Conservation (phyloP, 2,113 vertebrate genomes). For the Theropithecus gelada region DNA sequence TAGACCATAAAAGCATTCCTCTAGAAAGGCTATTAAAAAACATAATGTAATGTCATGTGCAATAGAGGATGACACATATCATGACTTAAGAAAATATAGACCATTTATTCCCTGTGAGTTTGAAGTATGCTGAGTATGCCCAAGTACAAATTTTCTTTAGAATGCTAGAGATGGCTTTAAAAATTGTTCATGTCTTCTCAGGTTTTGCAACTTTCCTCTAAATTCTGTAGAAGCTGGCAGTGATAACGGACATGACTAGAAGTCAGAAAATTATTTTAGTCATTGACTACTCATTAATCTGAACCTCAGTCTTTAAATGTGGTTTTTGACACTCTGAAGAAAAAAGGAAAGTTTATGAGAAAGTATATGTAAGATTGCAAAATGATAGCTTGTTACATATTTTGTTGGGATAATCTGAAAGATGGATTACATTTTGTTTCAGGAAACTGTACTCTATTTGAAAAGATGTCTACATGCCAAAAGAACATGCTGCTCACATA, state of each 20-base stretch:
- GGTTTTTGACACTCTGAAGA: neutral
- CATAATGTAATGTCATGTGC: slow-evolving; percentile 32
- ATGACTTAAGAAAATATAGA: slow-evolving; percentile 46
- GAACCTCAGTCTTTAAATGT: neutral
- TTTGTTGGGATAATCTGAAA: slow-evolving; percentile 27
- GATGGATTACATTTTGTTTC: slow-evolving; percentile 39
- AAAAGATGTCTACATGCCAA: slow-evolving; percentile 33
- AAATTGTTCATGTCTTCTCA: neutral
- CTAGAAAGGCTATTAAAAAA: slow-evolving; percentile 64
- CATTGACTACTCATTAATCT: neutral
- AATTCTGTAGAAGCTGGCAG: neutral
- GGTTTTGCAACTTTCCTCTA: neutral
- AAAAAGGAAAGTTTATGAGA: slow-evolving; percentile 22
- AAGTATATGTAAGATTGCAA: slow-evolving; percentile 2
- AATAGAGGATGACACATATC: slow-evolving; percentile 50
- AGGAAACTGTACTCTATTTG: neutral
- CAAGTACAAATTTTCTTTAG: neutral
- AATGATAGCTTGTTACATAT: neutral
- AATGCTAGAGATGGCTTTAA: neutral
- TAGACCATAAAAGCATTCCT: slow-evolving; percentile 44
- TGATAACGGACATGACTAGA: neutral
- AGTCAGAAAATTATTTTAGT: neutral
- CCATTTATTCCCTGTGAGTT: neutral
- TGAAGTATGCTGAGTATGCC: neutral
- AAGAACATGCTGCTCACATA: slow-evolving; percentile 39